Base-by-base conservation (phyloP, 2,797 vertebrate genomes). In the Spinus olivaceus region DNA sequence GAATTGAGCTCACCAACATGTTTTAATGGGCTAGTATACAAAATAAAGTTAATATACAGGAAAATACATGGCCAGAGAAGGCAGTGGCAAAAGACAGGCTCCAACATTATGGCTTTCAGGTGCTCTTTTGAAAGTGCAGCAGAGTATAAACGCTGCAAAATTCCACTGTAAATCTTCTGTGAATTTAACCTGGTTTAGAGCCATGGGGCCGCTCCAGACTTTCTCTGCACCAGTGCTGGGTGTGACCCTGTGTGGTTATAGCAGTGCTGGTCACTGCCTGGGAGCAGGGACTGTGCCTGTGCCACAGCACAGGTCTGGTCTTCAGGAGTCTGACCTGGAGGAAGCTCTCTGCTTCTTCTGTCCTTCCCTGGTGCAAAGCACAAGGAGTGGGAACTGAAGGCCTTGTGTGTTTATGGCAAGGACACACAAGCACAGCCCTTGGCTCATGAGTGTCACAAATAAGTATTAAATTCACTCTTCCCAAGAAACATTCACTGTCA, bases 201-300 rank as follows among this genome's bases (percentile, higher is more conserved):
- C 19, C 27, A 21, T 5, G 35, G 73, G 17, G 17, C 12, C 86
- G 9, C 28, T 32, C n/a, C 10, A 74, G 33, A 19, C 39, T 63
- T 74, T 54, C 32, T 74, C 41, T 9, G 6, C 20, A 15, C 3
- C 57, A 28, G 15, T 0, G 0, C 1, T 61, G 32, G 27, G 54
- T 21, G 35, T 22, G 42, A 56, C 8, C 10, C 32, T 50, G 28
- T 13, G 39, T 46, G 28, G 46, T 25, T 1, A 4, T 0, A 15
- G 14, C 0, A 0, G 9, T 19, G 39, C 10, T 41, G 37, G 35
- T 60, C 33, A 4, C 23, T 35, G 12, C 28, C 23, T 22, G 23
- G 49, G 56, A 74, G 50, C 54, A 63, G 9, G 32, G 37, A 25
- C 63, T 6, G 33, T 41, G 69, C 10, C 42, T 64, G 50, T 51